Conservation (phyloP, 35 echinoderm and acorn worm species). For the Eucidaris tribuloides region DNA sequence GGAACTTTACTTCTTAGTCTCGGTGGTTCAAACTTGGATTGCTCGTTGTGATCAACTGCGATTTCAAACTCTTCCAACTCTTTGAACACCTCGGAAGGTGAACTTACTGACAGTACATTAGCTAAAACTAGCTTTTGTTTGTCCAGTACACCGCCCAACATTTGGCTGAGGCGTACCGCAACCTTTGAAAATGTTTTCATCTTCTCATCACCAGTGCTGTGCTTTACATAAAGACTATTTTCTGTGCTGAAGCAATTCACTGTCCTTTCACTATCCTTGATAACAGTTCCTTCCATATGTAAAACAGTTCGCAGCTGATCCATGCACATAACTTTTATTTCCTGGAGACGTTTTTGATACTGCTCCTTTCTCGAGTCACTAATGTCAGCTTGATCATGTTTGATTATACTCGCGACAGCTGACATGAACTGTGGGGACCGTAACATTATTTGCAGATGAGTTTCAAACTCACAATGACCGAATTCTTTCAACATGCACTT, state of each 20-base stretch:
- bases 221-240: background rate
- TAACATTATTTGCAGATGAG: background rate
- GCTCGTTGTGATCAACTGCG: no score
- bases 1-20: conserved; percentile 14
- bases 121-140: no score
- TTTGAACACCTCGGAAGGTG: no score
- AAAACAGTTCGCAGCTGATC: background rate
- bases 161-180: background rate
- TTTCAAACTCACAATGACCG: background rate
- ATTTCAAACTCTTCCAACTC: no score
- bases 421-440: background rate
- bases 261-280: background rate
- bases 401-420: background rate
- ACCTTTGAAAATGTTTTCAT: background rate
- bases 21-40: background rate
- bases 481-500: background rate
- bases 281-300: background rate
- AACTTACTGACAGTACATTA: no score
- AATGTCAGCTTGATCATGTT: background rate
- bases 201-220: background rate
- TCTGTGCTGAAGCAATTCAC: background rate
- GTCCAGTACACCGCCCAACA: background rate
- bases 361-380: background rate
- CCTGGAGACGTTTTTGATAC: background rate
- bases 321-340: background rate